Evolutionary conservation across 2,113 vertebrate genomes (phyloP).

Genomic region (Xenotilapia caudafasciata): DNA sequence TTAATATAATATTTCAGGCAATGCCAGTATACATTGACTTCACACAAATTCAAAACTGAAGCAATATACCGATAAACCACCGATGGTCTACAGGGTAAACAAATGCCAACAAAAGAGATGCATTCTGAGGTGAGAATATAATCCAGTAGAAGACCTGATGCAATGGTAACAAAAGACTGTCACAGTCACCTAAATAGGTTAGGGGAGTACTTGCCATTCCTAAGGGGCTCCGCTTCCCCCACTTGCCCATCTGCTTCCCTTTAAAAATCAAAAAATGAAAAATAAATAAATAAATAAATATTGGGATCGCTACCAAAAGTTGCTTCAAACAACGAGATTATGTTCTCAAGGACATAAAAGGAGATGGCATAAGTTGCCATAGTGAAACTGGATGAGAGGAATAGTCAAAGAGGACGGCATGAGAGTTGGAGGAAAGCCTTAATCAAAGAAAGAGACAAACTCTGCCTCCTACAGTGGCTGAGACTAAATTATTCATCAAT

Average conservation of each 20-base stretch:
- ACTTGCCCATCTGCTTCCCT: neutral
- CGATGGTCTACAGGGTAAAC: neutral
- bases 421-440: neutral
- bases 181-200: constrained; percentile 64
- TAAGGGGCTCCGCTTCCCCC: constrained; percentile 31
- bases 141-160: constrained; percentile 5
- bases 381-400: constrained; percentile 48
- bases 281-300: neutral
- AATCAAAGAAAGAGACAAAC: constrained; percentile 20
- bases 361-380: constrained; percentile 59
- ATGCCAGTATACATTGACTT: neutral
- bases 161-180: constrained; percentile 22
- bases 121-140: constrained; percentile 6
- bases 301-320: constrained; percentile 51
- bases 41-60: neutral
- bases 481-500: constrained; percentile 44
- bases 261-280: neutral
- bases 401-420: constrained; percentile 4
- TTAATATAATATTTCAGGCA: neutral
- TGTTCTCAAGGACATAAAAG: constrained; percentile 38
- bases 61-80: neutral
- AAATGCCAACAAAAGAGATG: neutral
- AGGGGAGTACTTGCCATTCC: constrained; percentile 47
- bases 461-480: constrained; percentile 4
- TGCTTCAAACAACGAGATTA: constrained; percentile 57